These are phyloP conservation scores for Mesocentrotus franciscanus DNA, from an alignment of 53 echinoderm and acorn worm species.

Conservation along the genomic window DNA sequence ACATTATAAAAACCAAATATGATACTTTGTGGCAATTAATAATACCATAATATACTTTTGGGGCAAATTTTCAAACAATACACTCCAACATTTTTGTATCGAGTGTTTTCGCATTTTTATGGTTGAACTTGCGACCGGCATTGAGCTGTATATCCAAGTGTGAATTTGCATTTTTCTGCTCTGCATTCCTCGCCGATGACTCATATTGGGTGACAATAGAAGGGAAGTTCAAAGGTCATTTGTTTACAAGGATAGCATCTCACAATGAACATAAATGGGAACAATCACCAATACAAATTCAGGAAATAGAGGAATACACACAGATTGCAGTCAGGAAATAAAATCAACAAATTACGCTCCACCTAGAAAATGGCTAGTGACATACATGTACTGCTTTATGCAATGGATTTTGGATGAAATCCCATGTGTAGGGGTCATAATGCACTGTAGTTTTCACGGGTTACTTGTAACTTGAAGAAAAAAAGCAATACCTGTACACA, in stretches of 20 bases:
- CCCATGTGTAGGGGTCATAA: not conserved
- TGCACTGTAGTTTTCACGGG: not conserved
- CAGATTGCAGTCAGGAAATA: not conserved
- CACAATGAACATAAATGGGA: slow-evolving; percentile 9
- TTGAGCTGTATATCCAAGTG: not conserved
- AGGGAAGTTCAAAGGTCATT: slow-evolving; percentile 16
- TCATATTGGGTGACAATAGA: not conserved
- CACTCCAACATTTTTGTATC: not conserved
- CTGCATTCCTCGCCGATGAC: slow-evolving; percentile 13
- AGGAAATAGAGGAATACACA: not conserved
- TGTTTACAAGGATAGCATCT: not conserved
- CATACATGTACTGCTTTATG: not conserved
- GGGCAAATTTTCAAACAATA: not conserved
- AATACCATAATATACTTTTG: too few species aligned
- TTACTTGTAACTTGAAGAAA: not conserved
- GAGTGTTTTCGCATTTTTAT: not conserved
- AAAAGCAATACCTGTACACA: not conserved
- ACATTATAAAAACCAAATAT: too few species aligned
- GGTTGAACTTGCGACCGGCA: not conserved
- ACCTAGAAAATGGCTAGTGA: not conserved
- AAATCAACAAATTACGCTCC: not conserved
- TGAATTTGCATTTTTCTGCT: not conserved
- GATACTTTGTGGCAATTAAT: too few species aligned
- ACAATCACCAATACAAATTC: not conserved
- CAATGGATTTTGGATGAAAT: not conserved